Evolutionary conservation across 2,113 vertebrate genomes (phyloP).

Genomic region (Oreochromis spilurus): DNA sequence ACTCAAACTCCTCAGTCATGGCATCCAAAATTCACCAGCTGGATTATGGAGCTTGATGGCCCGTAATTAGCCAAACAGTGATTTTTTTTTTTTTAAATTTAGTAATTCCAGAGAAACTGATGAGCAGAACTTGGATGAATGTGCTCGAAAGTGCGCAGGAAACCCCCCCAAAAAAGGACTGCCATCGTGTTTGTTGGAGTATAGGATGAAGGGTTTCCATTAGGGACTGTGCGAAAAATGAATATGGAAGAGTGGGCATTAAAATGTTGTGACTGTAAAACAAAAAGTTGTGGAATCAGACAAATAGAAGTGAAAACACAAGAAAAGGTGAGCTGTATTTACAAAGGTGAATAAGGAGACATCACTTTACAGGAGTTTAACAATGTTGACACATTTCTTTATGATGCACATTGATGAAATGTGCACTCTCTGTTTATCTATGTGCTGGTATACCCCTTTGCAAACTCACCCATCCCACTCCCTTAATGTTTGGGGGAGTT

Average conservation of each 20-base stretch:
- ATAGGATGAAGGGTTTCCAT: background rate
- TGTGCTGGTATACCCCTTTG: background rate
- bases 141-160: background rate
- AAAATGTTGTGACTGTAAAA: background rate
- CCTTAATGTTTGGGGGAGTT: background rate
- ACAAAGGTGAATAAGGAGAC: background rate
- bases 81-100: background rate
- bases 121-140: background rate
- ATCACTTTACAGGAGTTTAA: background rate
- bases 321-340: background rate
- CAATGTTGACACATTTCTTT: background rate
- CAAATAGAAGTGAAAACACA: background rate
- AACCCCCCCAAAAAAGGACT: rapidly evolving
- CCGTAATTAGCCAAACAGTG: constrained; percentile 1
- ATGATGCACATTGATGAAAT: background rate
- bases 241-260: background rate
- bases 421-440: background rate
- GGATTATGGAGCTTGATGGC: constrained; percentile 26
- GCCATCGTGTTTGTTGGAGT: background rate
- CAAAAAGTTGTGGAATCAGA: background rate
- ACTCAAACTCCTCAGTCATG: background rate
- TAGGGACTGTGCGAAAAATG: background rate
- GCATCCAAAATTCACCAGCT: constrained; percentile 21
- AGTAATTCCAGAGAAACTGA: constrained; percentile 22
- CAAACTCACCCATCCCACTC: background rate